Evolutionary conservation across 2,113 vertebrate species (phyloP).

Genomic region (Notarius quadriscutis): DNA sequence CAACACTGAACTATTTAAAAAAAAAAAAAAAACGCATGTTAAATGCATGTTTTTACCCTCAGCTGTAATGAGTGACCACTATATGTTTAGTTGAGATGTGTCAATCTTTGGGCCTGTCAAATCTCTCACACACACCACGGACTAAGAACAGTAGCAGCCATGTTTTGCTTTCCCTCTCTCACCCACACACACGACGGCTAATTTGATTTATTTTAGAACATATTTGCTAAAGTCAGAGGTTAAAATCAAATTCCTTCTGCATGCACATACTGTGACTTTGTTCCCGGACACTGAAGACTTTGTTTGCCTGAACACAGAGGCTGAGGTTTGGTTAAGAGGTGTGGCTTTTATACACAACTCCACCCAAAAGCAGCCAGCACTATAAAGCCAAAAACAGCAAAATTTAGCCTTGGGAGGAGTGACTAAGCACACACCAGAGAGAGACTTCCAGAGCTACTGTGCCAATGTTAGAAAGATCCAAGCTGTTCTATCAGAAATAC

Average conservation of each 20-base stretch:
- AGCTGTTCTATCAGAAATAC: neutral
- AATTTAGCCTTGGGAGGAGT: conserved; percentile 37
- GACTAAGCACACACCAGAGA: neutral
- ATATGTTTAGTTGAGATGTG: neutral
- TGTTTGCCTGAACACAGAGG: conserved; percentile 27
- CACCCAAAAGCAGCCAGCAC: conserved; percentile 42
- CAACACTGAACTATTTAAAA: neutral
- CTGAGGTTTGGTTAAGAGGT: conserved; percentile 48
- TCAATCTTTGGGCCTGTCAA: neutral
- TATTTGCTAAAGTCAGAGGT: neutral
- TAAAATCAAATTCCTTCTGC: neutral
- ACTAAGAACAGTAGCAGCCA: conserved; percentile 20
- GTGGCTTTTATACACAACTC: conserved; percentile 34
- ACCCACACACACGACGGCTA: neutral
- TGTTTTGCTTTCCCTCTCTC: neutral
- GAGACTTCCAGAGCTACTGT: neutral
- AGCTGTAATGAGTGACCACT: neutral
- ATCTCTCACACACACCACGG: neutral
- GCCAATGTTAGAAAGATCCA: neutral
- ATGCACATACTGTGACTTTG: conserved; percentile 26
- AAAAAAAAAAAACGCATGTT: no score
- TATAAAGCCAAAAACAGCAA: conserved; percentile 47
- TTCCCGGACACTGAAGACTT: conserved; percentile 31
- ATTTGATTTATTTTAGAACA: neutral
- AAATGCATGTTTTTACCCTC: neutral